phyloP scores from a whole-genome alignment of 2,888 invertebrate genomes.

The Erebia palarica region DNA sequence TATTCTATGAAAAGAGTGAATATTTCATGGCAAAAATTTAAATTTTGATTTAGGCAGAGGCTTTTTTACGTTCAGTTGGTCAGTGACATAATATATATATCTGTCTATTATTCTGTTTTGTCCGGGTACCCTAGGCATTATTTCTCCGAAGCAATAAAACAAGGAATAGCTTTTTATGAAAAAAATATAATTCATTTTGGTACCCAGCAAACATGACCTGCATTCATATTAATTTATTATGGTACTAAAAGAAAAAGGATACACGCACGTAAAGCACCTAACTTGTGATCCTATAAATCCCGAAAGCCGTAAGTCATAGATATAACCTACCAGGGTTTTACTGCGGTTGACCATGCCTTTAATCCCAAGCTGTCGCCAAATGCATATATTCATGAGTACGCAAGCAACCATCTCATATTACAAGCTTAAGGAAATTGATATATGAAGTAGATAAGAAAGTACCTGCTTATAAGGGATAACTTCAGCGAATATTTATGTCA shows the following conservation, averaged over 20 bases:
- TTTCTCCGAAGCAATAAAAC: no score
- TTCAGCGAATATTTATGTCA: no score
- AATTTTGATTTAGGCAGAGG: no score
- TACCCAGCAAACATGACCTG: not conserved
- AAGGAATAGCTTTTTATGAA: no score
- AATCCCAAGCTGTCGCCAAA: slow-evolving; percentile 24
- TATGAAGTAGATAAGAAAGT: slow-evolving; percentile 3
- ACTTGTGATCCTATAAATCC: slow-evolving; percentile 10
- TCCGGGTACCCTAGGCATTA: no score
- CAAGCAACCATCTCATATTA: slow-evolving; percentile 19
- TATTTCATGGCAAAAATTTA: no score
- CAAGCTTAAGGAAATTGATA: slow-evolving; percentile 14
- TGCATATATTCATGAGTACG: slow-evolving; percentile 27
- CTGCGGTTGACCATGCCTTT: slow-evolving; percentile 22
- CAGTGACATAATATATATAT: no score
- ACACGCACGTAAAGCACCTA: slow-evolving; percentile 1
- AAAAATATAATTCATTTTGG: not conserved
- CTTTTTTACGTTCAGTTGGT: no score
- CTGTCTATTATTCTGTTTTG: no score
- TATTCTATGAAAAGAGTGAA: no score
- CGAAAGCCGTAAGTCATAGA: slow-evolving; percentile 16
- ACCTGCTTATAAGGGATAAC: no score
- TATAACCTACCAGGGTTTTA: slow-evolving; percentile 14
- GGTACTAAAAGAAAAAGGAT: not conserved
- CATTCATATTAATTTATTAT: slow-evolving; percentile 5